Evolutionary conservation across 2,888 invertebrate genomes (phyloP), one percentile per base, ranked within the genome.

Genomic region (Lutraria lutraria): DNA sequence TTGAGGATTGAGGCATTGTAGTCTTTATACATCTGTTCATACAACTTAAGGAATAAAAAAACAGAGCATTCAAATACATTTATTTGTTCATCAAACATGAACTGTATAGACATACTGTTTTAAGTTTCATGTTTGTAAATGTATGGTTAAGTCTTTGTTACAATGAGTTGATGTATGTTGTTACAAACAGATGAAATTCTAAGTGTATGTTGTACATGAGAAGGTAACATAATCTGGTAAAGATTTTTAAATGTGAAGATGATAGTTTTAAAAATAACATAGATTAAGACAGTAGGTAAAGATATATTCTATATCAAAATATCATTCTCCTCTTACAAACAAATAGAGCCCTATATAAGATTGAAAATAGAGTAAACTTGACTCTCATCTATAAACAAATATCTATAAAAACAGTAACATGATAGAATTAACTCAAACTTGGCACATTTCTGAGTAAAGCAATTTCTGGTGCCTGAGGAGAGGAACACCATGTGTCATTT

Each of bases 261-360:
- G 25, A 25, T 25, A 1, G 25, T 68, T 25, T 4, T n/a, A 68
- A 68, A 25, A 68, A 68, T 12, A 68, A 68, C n/a, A 68, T 25
- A 68, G n/a, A 60, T 68, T 6, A 25, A 25, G 63, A 60, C 25
- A 68, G 63, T 25, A 68, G 63, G 12, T 68, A n/a, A 25, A 68
- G 63, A 68, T 68, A 68, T 68, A 68, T 68, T 68, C 63, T 68
- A 12, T 68, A 68, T 68, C 63, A 68, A 68, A 43, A 68, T 68
- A 25, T 12, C n/a, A 68, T n/a, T 68, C 63, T n/a, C 25, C 63
- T 21, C 60, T 68, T 25, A 68, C 63, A 68, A 25, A 68, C 63
- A 68, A 68, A 68, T n/a, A 68, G 25, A 68, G 63, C 63, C 63
- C 63, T 68, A 68, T 43, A 43, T 25, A 25, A 68, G 63, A n/a